Base-by-base conservation (phyloP, 2,888 invertebrate genomes). In the Phorcus lineatus region DNA sequence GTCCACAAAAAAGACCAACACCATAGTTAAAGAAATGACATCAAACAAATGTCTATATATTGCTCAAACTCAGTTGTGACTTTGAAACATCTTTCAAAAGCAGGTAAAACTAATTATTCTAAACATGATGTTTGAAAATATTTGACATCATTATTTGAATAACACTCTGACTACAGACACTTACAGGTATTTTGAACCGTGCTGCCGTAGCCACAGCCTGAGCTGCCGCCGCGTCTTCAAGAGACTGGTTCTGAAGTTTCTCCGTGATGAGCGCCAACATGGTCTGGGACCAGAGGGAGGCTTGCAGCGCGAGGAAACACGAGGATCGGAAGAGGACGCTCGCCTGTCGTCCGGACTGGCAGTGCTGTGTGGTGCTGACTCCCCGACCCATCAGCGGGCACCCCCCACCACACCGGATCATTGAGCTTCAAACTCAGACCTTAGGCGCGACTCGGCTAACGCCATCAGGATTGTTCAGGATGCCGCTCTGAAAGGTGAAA, bases 231-330 rank as follows among this genome's bases (percentile, higher is more conserved):
- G 54, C 75, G 78, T 90, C 90, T 52, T 88, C 87, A 24, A 90
- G 81, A 11, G 83, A 84, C 82, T 90, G 90, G 31, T 87, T 86
- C 77, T 87, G 85, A 9, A 90, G 84, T 80, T 88, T 89, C 77
- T 87, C 86, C n/a, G 90, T 87, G 62, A 90, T 84, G 28, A 87
- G 82, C 40, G 85, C 86, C 57, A 90, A 28, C 70, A 79, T 70
- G 54, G 55, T 74, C 55, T 36, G 70, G 22, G 55, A 40, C 31
- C 53, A 74, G 74, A 24, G 52, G 11, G 53, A 74, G 79, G 36
- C 54, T 55, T 52, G 74, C n/a, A 53, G 19, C 24, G 52, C 57
- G 28, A 24, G 66, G 53, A 57, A 24, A 67, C 17, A 66, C 24
- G 22, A 31, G 52, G 74, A 54, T 55, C 31, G 19, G 24, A 57